Conservation (phyloP, 2,113 vertebrate species). For the Axis porcinus region DNA sequence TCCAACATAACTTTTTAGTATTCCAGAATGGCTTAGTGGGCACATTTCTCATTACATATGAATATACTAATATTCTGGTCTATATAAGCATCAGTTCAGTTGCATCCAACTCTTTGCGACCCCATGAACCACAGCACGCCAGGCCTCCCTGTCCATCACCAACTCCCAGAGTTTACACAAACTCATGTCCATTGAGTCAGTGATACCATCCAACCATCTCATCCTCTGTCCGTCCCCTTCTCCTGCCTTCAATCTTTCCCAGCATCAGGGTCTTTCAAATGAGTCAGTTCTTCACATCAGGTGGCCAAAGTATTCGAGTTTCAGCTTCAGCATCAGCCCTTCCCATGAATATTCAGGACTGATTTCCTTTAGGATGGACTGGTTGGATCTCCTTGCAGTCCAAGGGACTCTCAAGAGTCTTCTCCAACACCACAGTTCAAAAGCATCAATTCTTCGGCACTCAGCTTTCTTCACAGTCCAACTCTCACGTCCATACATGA, state of each 20-base stretch:
- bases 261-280: not conserved
- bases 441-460: rapidly evolving
- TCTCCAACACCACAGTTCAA: not conserved
- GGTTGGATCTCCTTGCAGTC: not conserved
- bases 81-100: not conserved
- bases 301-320: not conserved
- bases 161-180: not conserved
- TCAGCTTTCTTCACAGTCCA: not conserved
- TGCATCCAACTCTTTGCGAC: not conserved
- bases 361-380: not conserved
- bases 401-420: not conserved
- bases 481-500: not conserved
- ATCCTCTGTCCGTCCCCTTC: not conserved
- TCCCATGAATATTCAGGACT: not conserved
- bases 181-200: not conserved
- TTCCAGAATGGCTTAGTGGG: not conserved
- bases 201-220: not conserved
- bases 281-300: not conserved
- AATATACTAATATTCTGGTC: not conserved
- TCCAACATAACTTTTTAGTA: not conserved
- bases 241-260: not conserved
- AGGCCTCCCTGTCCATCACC: not conserved
- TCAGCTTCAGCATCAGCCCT: not conserved
- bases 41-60: not conserved
- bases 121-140: not conserved